Evolutionary conservation across 2,888 invertebrate species (phyloP), one percentile per base, ranked within the genome.

Genomic region (Monochamus alternatus): DNA sequence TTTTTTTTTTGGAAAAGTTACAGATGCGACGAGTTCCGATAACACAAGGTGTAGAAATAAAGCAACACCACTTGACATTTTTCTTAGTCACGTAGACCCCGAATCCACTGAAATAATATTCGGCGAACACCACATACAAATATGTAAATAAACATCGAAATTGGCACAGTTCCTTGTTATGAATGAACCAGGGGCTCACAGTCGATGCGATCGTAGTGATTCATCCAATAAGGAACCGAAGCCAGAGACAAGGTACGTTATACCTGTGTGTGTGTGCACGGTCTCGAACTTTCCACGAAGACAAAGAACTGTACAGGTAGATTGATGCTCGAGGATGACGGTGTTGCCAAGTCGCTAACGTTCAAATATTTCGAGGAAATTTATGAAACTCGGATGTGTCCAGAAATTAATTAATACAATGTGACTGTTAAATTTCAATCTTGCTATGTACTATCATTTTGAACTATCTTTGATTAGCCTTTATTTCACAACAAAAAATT

Each of bases 141-240:
- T 69, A 59, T 60, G 63, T 71, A 72, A 69, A 76, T 73, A 71
- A 73, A 72, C 73, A 75, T 66, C 60, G 14, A 71, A 78, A 58
- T 78, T 79, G 78, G 77, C 78, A 78, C 80, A 80, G 78, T 78
- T 80, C 77, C 78, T 67, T 67, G 74, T 80, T 77, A 80, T 80
- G 80, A 80, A 80, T 80, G 80, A 76, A 79, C 66, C 70, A 44
- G 73, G 73, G 38, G 38, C 38, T 4, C 5, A 38, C 38, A 38
- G 38, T 38, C 38, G 73, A 76, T 76, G 79, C 74, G 79, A 47
- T 73, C 51, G n/a, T 58, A 64, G 59, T 73, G 76, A 79, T 68
- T 75, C 75, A 76, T 75, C 75, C 78, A 71, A 74, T 73, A 65
- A 70, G 70, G 68, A 75, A 68, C 64, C 74, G 14, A 47, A 44